Base-by-base conservation (phyloP, 35 echinoderm and acorn worm species). In the Heliocidaris tuberculata region DNA sequence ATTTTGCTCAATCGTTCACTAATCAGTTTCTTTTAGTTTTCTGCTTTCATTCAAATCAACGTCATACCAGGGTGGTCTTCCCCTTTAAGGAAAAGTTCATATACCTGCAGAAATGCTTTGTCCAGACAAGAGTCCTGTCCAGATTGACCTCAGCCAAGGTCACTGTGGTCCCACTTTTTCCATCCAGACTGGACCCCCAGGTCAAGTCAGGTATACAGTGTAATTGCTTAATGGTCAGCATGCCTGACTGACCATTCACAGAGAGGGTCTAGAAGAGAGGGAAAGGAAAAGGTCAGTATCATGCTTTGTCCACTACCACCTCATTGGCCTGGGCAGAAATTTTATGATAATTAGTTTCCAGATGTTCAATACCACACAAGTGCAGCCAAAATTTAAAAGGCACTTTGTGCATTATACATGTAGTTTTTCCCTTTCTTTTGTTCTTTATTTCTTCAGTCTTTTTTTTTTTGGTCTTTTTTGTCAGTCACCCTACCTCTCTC, bases 221-320 rank as follows among this genome's bases (percentile, higher is more conserved):
- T 52, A 78, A 78, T 78, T 78, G 65, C 65, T 78, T 78, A 78
- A n/a, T n/a, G 65, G 65, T 78, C 65, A 78, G 21, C 65, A 78
- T 78, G 8, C 17, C 65, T 27, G 65, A 19, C 2, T n/a, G 60
- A 70, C 60, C 60, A 70, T 6, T 70, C 21, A 70, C 5, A 70
- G 13, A 70, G 60, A 19, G 59, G 35, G 35, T 42, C 59, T 60
- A 27, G 60, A 21, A 42, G 60, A 24, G 65, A n/a, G 65, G 65
- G 65, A 78, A n/a, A 78, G 21, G 35, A 3, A 56, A 78, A 78
- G 65, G 65, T 78, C 65, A 78, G 65, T 7, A 27, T 27, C 27
- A 27, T 78, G 65, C 65, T 78, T 78, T 78, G 65, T 78, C 65
- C 65, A 78, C 21, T 78, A 0, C 17, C 27, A 24, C 65, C 65